These are phyloP conservation scores for Callaeas wilsoni DNA, from an alignment of 2,113 vertebrate species.

Conservation along the genomic window DNA sequence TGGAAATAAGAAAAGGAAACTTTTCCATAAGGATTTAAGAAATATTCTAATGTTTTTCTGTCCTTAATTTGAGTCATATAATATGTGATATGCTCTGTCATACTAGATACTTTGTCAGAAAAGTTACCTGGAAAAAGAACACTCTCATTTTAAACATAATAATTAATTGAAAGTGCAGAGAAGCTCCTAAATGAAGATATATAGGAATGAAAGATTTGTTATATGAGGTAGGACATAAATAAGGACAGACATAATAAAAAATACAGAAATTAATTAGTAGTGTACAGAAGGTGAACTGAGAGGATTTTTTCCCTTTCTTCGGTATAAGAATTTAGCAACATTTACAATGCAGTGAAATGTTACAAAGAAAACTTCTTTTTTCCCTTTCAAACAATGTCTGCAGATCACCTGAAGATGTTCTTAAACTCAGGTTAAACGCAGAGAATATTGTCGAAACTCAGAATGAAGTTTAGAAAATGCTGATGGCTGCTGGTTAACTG, in stretches of 20 bases:
- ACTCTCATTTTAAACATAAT: not conserved
- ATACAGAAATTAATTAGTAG: not conserved
- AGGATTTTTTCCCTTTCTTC: not conserved
- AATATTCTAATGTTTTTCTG: not conserved
- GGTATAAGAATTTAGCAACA: not conserved
- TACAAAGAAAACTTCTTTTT: not conserved
- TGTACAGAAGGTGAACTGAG: not conserved
- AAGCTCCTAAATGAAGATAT: not conserved
- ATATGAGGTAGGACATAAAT: not conserved
- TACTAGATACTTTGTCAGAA: not conserved
- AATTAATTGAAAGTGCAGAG: not conserved
- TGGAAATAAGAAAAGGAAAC: not conserved
- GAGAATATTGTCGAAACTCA: not conserved
- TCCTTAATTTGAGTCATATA: not conserved
- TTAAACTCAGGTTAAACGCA: too few species aligned
- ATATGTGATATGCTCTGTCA: not conserved
- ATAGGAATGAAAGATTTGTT: not conserved
- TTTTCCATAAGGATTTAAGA: not conserved
- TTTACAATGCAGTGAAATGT: not conserved
- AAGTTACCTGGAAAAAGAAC: not conserved
- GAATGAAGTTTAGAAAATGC: not conserved
- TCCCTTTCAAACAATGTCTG: not conserved
- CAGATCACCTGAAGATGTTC: not conserved
- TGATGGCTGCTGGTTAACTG: not conserved
- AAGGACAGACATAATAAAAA: not conserved